Percentiles rank a stretch among this genome's conserved stretches.
Conservation (phyloP, 1,140 invertebrate genomes). For the Drosophila elegans region DNA sequence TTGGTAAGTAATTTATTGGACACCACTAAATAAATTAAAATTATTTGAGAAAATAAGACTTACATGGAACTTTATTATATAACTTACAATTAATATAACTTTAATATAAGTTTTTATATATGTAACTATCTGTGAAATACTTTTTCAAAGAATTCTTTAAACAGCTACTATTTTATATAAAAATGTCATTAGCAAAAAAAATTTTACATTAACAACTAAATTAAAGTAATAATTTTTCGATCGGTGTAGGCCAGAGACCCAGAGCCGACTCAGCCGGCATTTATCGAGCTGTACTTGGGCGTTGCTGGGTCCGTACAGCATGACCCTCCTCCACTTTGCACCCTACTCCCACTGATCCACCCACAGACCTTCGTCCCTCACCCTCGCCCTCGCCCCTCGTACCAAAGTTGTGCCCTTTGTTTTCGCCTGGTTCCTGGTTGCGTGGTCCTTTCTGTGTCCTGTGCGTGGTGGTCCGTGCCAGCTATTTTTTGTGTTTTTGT, state of each 20-base stretch:
- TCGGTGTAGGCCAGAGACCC: neutral
- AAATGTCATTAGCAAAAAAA: too few relatives aligned
- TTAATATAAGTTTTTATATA: too few relatives aligned
- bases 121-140: too few relatives aligned
- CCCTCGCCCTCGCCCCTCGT: conserved; percentile 8
- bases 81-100: too few relatives aligned
- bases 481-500: conserved; percentile 18
- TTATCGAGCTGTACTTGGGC: conserved; percentile 24
- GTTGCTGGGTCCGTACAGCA: conserved; percentile 27
- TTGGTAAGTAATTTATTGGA: too few relatives aligned
- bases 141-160: too few relatives aligned
- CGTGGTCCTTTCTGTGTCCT: conserved; percentile 45
- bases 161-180: too few relatives aligned
- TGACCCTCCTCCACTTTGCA: neutral
- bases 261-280: conserved; percentile 36
- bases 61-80: too few relatives aligned
- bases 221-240: too few relatives aligned
- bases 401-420: conserved; percentile 48
- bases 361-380: conserved; percentile 1
- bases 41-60: too few relatives aligned
- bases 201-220: too few relatives aligned
- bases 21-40: too few relatives aligned
- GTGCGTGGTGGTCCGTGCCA: conserved; percentile 42
- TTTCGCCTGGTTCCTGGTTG: conserved; percentile 36
- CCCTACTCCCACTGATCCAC: conserved; percentile 3